Conservation (phyloP, 1,140 invertebrate genomes). For the Periplaneta americana region DNA sequence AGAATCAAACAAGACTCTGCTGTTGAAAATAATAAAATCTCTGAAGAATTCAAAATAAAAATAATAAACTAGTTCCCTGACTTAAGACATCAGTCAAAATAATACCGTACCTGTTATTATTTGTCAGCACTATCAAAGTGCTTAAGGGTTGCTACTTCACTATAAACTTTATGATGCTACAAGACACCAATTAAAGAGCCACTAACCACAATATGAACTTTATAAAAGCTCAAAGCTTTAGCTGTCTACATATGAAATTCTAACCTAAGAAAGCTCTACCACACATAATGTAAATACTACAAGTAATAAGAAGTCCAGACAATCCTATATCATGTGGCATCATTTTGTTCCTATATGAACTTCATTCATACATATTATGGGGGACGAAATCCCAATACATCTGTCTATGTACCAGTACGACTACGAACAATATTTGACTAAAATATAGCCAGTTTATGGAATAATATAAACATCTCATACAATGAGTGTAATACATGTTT, state of each 20-base stretch:
- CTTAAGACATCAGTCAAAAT: too few relatives aligned
- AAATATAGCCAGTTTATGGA: not conserved
- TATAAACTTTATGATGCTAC: too few relatives aligned
- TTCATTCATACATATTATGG: not conserved
- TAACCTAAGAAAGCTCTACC: not conserved
- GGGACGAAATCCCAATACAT: not conserved
- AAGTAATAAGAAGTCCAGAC: not conserved
- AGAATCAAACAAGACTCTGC: too few relatives aligned
- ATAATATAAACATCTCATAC: not conserved
- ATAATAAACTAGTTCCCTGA: too few relatives aligned
- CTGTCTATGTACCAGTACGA: too few relatives aligned
- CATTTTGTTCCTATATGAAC: not conserved
- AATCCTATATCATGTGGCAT: not conserved
- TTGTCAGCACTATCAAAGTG: too few relatives aligned
- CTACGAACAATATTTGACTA: not conserved
- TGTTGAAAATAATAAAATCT: too few relatives aligned
- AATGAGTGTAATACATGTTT: not conserved
- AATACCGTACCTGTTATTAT: too few relatives aligned
- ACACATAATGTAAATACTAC: not conserved
- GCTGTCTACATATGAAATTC: not conserved
- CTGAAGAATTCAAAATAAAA: too few relatives aligned
- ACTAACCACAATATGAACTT: not conserved
- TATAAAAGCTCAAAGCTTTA: not conserved
- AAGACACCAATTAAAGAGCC: not conserved
- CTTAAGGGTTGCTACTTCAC: too few relatives aligned